Percentiles rank a stretch among this genome's conserved stretches.
Conservation (phyloP, 2,888 invertebrate species). For the Calliphora vomitoria region DNA sequence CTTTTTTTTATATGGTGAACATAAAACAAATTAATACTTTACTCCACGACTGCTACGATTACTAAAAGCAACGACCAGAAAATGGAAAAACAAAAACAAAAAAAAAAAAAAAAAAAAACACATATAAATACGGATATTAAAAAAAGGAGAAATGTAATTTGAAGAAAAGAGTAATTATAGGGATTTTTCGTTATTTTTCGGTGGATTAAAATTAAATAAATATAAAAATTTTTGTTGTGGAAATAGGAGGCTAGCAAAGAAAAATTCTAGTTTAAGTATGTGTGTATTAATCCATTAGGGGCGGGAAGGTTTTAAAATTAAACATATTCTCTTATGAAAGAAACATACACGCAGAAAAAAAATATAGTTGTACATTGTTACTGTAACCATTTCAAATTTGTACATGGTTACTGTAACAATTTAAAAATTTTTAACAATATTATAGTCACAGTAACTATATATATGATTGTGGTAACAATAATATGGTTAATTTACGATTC, state of each 20-base stretch:
- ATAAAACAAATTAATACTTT: conserved; percentile 58
- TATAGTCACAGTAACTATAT: too few species aligned
- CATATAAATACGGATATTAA: neutral
- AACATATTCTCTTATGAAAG: too few species aligned
- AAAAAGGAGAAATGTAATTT: conserved; percentile 39
- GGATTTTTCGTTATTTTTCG: conserved; percentile 41
- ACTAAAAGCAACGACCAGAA: conserved; percentile 52
- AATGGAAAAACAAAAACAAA: conserved; percentile 11
- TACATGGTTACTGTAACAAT: too few species aligned
- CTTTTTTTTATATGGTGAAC: conserved; percentile 27
- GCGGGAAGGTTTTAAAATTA: too few species aligned
- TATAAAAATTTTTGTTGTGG: conserved; percentile 32
- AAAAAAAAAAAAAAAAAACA: neutral
- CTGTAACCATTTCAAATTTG: too few species aligned
- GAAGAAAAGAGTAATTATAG: conserved; percentile 63
- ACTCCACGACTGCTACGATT: neutral
- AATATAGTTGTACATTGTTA: too few species aligned
- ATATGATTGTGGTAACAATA: too few species aligned
- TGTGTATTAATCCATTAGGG: conserved; percentile 10
- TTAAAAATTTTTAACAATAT: too few species aligned
- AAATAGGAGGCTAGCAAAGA: conserved; percentile 15
- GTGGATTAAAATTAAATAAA: conserved; percentile 56
- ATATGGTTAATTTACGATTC: too few species aligned
- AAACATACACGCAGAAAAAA: too few species aligned
- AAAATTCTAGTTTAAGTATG: neutral